Base-by-base conservation (phyloP, 2,113 vertebrate genomes). In the Hippotragus niger region DNA sequence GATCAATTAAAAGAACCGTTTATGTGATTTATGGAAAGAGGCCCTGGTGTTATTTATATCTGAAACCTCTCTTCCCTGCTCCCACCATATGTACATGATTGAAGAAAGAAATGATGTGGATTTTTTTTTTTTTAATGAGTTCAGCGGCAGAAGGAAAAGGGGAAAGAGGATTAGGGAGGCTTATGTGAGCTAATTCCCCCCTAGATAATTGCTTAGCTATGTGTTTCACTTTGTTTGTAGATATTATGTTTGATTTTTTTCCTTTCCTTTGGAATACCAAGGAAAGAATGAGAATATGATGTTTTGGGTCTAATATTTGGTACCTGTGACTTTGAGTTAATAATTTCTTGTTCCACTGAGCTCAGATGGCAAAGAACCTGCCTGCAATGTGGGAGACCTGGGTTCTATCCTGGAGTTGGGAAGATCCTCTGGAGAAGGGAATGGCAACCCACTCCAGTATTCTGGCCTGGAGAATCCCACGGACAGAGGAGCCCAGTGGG, bases 321-420 rank as follows among this genome's bases (percentile, higher is more conserved):
- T 83, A 88, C 47, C 81, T 97, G 86, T 97, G 91, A 95, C 89
- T 74, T 17, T 94, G 78, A 97, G 43, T 67, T 96, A 89, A 95
- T 94, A 71, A 88, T 85, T 92, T 80, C 23, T 4, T 55, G 27
- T 88, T 94, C 60, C 52, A 7, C 89, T 93, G 36, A 74, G 36
- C 67, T 74, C n/a, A 74, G 67, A 40, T 74, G n/a, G 36, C 40
- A 74, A 74, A 74, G 67, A 74, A 74, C 67, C 67, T 74, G 67
- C 10, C n/a, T 40, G 36, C 36, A 74, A 13, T 40, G 2, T 40
- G 36, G 11, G 67, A 74, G n/a, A 74, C 36, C 10, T 74, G 67
- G 67, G 67, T 40, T 74, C 67, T 74, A 13, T 40, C 36, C 36
- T 74, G 19, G 36, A 40, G 67, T 40, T 74, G 67, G 19, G 10